Conservation (phyloP, 2,113 vertebrate genomes). For the Scortum barcoo region DNA sequence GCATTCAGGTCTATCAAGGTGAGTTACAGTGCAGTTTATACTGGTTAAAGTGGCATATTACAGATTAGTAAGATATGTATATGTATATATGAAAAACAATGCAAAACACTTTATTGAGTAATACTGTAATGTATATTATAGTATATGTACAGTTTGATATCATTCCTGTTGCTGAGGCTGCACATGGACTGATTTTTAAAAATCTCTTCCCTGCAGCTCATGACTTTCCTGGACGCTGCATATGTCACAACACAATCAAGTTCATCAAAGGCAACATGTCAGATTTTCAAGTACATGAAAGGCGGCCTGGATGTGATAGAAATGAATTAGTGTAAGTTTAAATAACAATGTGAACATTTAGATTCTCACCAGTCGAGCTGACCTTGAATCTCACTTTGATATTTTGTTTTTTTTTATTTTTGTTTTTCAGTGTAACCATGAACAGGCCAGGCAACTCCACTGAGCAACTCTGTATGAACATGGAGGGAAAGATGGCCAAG, state of each 20-base stretch:
- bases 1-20: conserved; percentile 70
- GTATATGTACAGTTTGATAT: background rate
- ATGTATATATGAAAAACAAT: too few relatives aligned
- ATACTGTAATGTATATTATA: too few relatives aligned
- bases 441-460: conserved; percentile 7
- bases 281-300: conserved; percentile 74
- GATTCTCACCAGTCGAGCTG: background rate
- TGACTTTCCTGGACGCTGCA: conserved; percentile 66
- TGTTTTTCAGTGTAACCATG: conserved; percentile 73
- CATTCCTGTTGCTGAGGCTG: background rate
- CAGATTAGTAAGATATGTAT: background rate
- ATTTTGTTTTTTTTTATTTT: background rate
- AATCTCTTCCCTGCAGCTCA: conserved; percentile 60
- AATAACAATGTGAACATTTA: background rate
- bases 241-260: conserved; percentile 36
- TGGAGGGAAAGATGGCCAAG: conserved; percentile 40
- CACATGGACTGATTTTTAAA: background rate
- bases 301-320: conserved; percentile 55
- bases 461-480: conserved; percentile 63
- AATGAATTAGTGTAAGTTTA: conserved; percentile 79
- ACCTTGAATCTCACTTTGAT: conserved; percentile 12
- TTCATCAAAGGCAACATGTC: conserved; percentile 49
- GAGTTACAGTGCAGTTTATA: conserved; percentile 10
- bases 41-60: background rate
- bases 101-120: too few relatives aligned